Conservation (phyloP, 2,113 vertebrate genomes). For the Carettochelys insculpta region DNA sequence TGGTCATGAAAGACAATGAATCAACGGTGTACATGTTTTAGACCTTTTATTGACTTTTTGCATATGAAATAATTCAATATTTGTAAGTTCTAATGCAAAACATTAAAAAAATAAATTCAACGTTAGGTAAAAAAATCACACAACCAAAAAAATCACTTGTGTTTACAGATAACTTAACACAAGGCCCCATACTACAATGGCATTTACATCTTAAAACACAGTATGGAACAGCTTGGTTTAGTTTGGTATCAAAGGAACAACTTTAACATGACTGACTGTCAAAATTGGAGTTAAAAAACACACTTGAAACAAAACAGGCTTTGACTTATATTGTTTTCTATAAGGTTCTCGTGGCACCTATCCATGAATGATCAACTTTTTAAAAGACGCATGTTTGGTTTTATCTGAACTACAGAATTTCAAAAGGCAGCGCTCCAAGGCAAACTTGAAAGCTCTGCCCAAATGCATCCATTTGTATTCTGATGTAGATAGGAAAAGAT, state of each 20-base stretch:
- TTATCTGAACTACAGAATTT: neutral
- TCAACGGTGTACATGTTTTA: neutral
- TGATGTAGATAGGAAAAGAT: accelerated
- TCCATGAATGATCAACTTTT: neutral
- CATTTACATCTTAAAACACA: conserved; percentile 18
- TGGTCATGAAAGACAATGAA: neutral
- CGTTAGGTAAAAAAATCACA: conserved; percentile 38
- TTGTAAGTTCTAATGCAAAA: conserved; percentile 51
- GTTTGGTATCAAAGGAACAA: neutral
- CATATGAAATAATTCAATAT: conserved; percentile 50
- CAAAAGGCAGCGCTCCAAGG: neutral
- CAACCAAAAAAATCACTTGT: neutral
- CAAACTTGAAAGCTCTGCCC: neutral
- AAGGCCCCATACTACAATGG: neutral
- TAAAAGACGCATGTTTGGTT: neutral
- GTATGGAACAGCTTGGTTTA: conserved; percentile 32
- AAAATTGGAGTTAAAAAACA: neutral
- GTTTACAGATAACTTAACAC: neutral
- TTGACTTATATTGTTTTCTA: neutral
- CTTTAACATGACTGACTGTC: conserved; percentile 21
- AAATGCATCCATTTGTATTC: accelerated
- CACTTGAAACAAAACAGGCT: neutral
- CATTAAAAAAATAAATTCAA: conserved; percentile 62
- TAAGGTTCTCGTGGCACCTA: neutral
- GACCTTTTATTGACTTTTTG: conserved; percentile 61